Conservation (phyloP, 2,888 invertebrate genomes). For the Brachypterus glaber region DNA sequence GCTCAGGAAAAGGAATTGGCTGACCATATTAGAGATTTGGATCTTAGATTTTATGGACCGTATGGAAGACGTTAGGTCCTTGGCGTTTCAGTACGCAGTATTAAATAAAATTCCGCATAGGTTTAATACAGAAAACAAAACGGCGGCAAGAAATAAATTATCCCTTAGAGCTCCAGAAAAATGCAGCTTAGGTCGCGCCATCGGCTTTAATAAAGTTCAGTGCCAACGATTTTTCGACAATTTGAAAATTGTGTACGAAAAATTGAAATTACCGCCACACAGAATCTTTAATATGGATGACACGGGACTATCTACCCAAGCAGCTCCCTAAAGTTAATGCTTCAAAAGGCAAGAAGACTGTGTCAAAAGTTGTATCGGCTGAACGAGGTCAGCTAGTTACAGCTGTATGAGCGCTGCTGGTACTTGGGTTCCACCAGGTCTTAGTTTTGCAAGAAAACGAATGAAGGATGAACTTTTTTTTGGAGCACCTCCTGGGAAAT, state of each 20-base stretch:
- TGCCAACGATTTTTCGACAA: not conserved
- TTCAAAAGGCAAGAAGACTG: constrained; percentile 23
- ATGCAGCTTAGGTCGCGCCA: not conserved
- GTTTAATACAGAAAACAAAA: constrained; percentile 10
- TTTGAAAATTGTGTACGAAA: not conserved
- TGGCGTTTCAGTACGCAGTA: constrained; percentile 12
- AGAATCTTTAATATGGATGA: constrained; percentile 24
- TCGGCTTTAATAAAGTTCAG: not conserved
- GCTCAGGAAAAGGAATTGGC: constrained; percentile 13
- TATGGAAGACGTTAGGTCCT: constrained; percentile 9
- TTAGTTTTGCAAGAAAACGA: constrained; percentile 22
- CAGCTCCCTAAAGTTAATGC: constrained; percentile 24
- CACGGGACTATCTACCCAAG: constrained; percentile 24
- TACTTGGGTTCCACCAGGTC: constrained; percentile 20
- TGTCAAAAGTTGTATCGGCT: constrained; percentile 21
- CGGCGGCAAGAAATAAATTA: constrained; percentile 3
- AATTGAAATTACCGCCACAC: constrained; percentile 18
- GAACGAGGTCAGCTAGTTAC: constrained; percentile 24
- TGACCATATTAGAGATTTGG: constrained; percentile 11
- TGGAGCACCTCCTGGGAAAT: constrained; percentile 8
- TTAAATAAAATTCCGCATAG: constrained; percentile 10
- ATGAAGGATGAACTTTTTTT: constrained; percentile 19
- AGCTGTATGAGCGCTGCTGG: constrained; percentile 26
- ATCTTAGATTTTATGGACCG: constrained; percentile 14
- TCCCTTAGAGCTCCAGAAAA: constrained; percentile 2